Conservation (phyloP, 2,888 invertebrate species). For the Litoditis marina region DNA sequence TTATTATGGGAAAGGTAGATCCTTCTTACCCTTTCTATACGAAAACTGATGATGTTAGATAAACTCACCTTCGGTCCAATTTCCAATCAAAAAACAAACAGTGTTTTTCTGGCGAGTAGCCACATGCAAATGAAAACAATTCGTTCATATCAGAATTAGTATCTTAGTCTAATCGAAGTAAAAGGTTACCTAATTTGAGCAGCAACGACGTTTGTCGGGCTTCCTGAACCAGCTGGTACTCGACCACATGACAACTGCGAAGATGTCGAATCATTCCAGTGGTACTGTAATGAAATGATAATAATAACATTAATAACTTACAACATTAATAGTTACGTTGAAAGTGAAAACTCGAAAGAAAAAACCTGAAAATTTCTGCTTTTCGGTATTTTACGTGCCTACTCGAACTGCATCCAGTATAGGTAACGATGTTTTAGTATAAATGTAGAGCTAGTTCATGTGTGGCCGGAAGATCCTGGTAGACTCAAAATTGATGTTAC, state of each 20-base stretch:
- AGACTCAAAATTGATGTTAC: too few species aligned
- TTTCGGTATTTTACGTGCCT: not conserved
- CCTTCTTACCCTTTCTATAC: not conserved
- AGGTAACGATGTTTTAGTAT: too few species aligned
- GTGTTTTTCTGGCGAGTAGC: too few species aligned
- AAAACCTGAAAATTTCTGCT: not conserved
- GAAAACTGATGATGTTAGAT: not conserved
- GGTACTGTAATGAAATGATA: slow-evolving; percentile 48
- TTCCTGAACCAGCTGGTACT: slow-evolving; percentile 49
- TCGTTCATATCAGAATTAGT: too few species aligned
- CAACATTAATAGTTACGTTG: not conserved
- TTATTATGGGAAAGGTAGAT: too few species aligned
- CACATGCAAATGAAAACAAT: too few species aligned
- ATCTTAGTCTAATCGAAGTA: too few species aligned
- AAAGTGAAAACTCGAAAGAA: not conserved
- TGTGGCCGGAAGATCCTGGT: too few species aligned
- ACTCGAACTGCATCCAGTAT: not conserved
- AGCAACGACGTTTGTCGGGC: slow-evolving; percentile 44
- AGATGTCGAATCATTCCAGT: slow-evolving; percentile 61
- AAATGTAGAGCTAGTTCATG: too few species aligned
- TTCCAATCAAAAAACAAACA: too few species aligned
- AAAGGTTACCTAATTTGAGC: slow-evolving; percentile 43
- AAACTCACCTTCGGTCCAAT: not conserved
- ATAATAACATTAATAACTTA: too few species aligned
- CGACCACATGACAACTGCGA: slow-evolving; percentile 55